Percentiles rank a stretch among this genome's conserved stretches.
Evolutionary conservation across 2,888 invertebrate species (phyloP).

Genomic region (Drosophila aldrichi): DNA sequence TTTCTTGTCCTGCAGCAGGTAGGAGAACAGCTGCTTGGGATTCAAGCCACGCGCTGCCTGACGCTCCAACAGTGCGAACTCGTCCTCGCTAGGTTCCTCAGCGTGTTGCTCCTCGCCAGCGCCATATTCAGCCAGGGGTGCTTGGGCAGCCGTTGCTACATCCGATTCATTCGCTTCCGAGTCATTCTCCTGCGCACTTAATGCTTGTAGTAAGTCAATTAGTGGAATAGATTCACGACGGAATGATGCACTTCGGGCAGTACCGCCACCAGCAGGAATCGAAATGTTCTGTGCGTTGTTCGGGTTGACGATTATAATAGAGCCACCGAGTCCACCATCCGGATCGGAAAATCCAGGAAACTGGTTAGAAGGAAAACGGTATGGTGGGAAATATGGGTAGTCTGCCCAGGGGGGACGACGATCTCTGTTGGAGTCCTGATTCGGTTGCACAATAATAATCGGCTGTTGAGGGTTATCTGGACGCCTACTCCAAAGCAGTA

Average conservation of each 20-base stretch:
- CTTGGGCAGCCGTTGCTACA: not conserved
- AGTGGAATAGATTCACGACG: slow-evolving; percentile 29
- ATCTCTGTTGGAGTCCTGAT: slow-evolving; percentile 12
- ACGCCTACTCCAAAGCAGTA: slow-evolving; percentile 44
- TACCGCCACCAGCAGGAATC: not conserved
- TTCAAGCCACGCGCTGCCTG: slow-evolving; percentile 54
- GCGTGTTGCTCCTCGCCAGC: slow-evolving; percentile 37
- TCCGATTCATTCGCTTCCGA: slow-evolving; percentile 32
- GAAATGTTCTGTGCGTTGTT: slow-evolving; percentile 44
- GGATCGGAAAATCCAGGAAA: not conserved
- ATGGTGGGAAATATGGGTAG: slow-evolving; percentile 18
- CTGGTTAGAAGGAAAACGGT: not conserved
- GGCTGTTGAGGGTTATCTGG: slow-evolving; percentile 31
- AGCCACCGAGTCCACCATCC: not conserved
- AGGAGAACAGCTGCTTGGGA: slow-evolving; percentile 49
- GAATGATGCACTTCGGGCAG: not conserved
- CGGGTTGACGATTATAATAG: slow-evolving; percentile 56
- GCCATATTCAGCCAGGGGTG: not conserved
- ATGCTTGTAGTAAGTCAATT: slow-evolving; percentile 37
- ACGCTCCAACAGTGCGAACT: slow-evolving; percentile 53
- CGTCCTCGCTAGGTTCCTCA: slow-evolving; percentile 50
- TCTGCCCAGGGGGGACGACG: slow-evolving; percentile 25
- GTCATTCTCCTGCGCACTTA: slow-evolving; percentile 43
- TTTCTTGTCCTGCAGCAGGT: slow-evolving; percentile 59
- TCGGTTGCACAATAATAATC: slow-evolving; percentile 38